Evolutionary conservation across 2,797 vertebrate species (phyloP).

Genomic region (Pipistrellus nathusii): DNA sequence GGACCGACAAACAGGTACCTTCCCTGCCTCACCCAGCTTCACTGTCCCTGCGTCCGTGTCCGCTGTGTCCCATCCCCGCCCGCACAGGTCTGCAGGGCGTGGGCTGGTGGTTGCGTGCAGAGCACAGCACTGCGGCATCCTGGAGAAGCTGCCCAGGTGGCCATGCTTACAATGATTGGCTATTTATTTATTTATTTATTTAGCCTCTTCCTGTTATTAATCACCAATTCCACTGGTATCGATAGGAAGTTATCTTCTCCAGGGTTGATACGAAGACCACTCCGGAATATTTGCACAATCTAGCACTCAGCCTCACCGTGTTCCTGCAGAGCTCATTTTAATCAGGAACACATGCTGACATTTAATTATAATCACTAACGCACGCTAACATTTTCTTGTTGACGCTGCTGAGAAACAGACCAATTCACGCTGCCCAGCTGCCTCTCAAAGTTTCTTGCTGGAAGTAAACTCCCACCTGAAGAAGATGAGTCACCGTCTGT

Average conservation of each 20-base stretch:
- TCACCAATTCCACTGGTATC: not conserved
- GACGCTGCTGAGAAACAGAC: not conserved
- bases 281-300: not conserved
- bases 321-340: accelerated
- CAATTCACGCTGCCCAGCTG: not conserved
- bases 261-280: not conserved
- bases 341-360: not conserved
- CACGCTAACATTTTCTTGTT: not conserved
- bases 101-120: not conserved
- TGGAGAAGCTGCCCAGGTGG: not conserved
- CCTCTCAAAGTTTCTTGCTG: not conserved
- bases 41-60: not conserved
- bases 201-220: not conserved
- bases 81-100: not conserved
- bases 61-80: not conserved
- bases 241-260: accelerated
- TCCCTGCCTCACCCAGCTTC: not conserved
- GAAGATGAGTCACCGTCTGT: not conserved
- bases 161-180: not conserved
- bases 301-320: not conserved
- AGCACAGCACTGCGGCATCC: not conserved
- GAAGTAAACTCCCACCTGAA: slow-evolving; percentile 18
- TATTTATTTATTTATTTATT: not conserved
- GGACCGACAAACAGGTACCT: not conserved
- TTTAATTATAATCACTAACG: not conserved